phyloP scores from a whole-genome alignment of 2,888 invertebrate species.

The Lomographa bimaculata region DNA sequence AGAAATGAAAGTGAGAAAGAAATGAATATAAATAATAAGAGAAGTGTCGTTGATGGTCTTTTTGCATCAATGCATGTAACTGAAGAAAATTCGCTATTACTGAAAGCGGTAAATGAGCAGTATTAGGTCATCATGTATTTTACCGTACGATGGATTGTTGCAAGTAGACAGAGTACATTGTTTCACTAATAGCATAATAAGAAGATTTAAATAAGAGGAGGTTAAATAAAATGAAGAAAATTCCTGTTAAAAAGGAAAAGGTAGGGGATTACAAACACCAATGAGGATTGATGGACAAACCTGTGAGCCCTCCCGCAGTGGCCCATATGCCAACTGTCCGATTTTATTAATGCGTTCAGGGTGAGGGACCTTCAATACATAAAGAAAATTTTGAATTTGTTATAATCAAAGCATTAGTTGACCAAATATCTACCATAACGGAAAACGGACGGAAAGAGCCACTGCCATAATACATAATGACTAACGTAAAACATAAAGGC shows the following conservation, averaged over 20 bases:
- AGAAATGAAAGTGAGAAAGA: constrained; percentile 38
- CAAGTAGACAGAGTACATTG: constrained; percentile 49
- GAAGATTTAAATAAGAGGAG: constrained; percentile 51
- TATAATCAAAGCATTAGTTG: constrained; percentile 49
- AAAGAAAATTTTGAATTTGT: constrained; percentile 79
- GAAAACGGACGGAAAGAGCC: constrained; percentile 59
- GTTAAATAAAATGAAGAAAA: constrained; percentile 43
- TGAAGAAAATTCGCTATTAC: constrained; percentile 4
- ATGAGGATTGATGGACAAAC: constrained; percentile 82
- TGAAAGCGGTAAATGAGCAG: constrained; percentile 14
- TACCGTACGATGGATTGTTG: constrained; percentile 51
- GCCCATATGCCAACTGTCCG: constrained; percentile 87
- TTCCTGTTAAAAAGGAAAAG: constrained; percentile 62
- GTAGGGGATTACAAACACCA: constrained; percentile 79
- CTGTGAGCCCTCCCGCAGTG: constrained; percentile 87
- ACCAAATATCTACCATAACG: constrained; percentile 59
- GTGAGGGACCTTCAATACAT: constrained; percentile 87
- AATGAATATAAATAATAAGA: constrained; percentile 55
- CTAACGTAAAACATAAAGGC: constrained; percentile 44
- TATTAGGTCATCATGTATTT: no score
- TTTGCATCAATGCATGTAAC: constrained; percentile 58
- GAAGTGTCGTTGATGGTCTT: constrained; percentile 56
- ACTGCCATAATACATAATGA: constrained; percentile 47
- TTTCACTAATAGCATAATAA: constrained; percentile 45
- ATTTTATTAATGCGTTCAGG: constrained; percentile 85